Evolutionary conservation across 2,113 vertebrate genomes (phyloP).

Genomic region (Aplodontia rufa): DNA sequence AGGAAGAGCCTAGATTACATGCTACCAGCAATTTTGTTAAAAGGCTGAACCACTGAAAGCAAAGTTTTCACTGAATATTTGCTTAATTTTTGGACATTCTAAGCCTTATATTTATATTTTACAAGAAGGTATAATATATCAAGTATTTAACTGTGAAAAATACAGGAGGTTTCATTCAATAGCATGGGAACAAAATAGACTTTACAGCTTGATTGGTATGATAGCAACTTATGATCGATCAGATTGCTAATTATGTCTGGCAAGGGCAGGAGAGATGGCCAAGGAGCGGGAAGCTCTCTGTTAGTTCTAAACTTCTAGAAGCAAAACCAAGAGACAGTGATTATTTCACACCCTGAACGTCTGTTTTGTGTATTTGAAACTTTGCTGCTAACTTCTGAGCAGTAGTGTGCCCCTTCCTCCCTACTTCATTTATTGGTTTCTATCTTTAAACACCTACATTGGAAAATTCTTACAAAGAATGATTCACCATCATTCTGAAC

Average conservation of each 20-base stretch:
- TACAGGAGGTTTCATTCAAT: neutral
- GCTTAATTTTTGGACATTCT: neutral
- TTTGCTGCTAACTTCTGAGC: neutral
- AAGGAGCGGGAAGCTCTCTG: neutral
- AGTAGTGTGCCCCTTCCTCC: too few species aligned
- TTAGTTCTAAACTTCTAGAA: neutral
- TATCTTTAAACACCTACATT: neutral
- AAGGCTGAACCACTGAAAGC: neutral
- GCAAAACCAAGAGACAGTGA: neutral
- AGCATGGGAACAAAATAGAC: neutral
- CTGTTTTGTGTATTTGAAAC: neutral
- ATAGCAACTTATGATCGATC: neutral
- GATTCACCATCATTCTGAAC: neutral
- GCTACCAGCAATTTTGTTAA: neutral
- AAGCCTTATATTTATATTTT: neutral
- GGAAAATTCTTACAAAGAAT: neutral
- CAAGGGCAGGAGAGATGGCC: neutral
- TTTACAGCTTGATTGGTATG: neutral
- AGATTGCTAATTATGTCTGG: neutral
- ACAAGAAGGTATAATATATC: neutral
- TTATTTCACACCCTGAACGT: neutral
- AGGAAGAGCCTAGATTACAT: neutral
- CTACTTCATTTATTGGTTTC: neutral
- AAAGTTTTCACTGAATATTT: neutral
- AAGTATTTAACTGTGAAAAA: neutral